Base-by-base conservation (phyloP, 2,113 vertebrate species). In the Bubalus kerabau region DNA sequence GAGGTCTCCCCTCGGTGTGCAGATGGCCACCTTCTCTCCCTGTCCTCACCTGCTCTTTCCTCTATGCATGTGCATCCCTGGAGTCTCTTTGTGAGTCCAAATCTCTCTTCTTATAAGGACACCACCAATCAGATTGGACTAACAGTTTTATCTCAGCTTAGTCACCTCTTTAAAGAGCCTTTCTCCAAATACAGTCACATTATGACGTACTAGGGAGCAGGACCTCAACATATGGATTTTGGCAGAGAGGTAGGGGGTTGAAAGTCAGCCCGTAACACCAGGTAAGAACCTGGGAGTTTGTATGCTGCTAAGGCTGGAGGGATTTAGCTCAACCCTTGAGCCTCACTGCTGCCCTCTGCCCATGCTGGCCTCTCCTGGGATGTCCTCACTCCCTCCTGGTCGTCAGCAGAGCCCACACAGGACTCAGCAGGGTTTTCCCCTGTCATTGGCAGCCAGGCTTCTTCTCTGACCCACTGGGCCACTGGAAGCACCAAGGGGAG, bases 1-100 rank as follows among this genome's bases (percentile, higher is more conserved):
- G 40, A 36, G 24, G 12, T 11, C 48, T 87, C 32, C n/a, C 59
- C 14, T 40, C 5, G 5, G 12, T 1, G 8, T 74, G 26, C 62
- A 56, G 76, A 8, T n/a, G 16, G 78, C 54, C 7, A 24, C 28
- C 16, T 56, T 56, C 50, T 24, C 7, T 19, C 16, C 13, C 32
- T 52, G 71, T 60, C 59, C 28, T 62, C 56, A 32, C 12, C 1
- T n/a, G n/a, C 24, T 40, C 36, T 36, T 87, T 80, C 13, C 59
- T 32, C 5, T 30, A n/a, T 1, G 1, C 24, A 0, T 17, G 3
- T 6, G 28, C n/a, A 24, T 36, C 15, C 12, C 50, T 40, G 30
- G 24, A 48, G 32, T 85, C 28, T 59, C 50, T 78, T 13, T 46
- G 9, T 46, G 40, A 56, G 28, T 54, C 64, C 46, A 30, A 62